Conservation (phyloP, 2,113 vertebrate genomes). For the Seriola dumerili region DNA sequence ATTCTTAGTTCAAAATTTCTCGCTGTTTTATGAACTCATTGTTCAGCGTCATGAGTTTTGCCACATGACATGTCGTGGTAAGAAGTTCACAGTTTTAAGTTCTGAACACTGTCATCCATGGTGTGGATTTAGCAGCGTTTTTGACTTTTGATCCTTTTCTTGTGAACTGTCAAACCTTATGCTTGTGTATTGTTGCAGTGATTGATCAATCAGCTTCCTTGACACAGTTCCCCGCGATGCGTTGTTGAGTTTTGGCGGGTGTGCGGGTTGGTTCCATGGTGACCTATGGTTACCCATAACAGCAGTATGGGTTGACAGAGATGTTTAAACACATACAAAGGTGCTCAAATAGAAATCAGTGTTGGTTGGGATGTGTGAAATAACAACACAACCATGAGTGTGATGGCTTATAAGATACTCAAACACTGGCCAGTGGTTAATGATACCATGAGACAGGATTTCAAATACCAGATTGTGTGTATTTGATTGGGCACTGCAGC, state of each 20-base stretch:
- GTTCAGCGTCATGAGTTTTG: conserved; percentile 41
- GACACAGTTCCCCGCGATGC: too few relatives aligned
- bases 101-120: background rate
- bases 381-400: too few relatives aligned
- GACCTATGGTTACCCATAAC: too few relatives aligned
- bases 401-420: background rate
- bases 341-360: too few relatives aligned
- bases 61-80: conserved; percentile 16
- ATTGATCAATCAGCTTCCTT: too few relatives aligned
- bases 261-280: too few relatives aligned
- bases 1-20: conserved; percentile 51
- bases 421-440: background rate
- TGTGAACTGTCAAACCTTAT: too few relatives aligned
- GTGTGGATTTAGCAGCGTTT: background rate
- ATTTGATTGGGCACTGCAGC: background rate
- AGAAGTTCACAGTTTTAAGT: conserved; percentile 25
- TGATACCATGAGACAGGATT: background rate
- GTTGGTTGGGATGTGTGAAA: too few relatives aligned
- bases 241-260: too few relatives aligned
- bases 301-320: too few relatives aligned
- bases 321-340: too few relatives aligned
- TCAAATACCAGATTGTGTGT: background rate
- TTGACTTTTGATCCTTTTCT: conserved; percentile 1
- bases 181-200: too few relatives aligned
- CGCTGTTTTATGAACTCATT: conserved; percentile 38